phyloP scores from a whole-genome alignment of 1,140 invertebrate species.

The Drosophila elegans region DNA sequence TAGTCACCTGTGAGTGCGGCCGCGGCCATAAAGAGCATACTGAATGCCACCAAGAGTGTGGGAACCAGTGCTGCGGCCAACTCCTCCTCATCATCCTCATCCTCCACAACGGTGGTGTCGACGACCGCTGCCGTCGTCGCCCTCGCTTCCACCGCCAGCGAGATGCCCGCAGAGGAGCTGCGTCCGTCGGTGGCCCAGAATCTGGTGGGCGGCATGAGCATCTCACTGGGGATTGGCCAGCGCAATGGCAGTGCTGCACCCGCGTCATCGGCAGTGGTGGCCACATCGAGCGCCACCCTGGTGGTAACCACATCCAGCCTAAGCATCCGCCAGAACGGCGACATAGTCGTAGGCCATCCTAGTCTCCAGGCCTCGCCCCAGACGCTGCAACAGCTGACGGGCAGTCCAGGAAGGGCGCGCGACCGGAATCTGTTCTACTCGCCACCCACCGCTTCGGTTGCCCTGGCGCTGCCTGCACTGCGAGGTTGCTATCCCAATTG shows the following conservation, averaged over 20 bases:
- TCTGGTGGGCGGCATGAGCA: conserved; percentile 78
- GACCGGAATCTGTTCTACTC: conserved; percentile 84
- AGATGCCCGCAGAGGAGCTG: conserved; percentile 43
- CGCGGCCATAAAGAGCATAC: conserved; percentile 80
- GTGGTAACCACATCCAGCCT: conserved; percentile 35
- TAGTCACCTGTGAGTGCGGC: conserved; percentile 82
- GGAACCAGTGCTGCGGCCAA: conserved; percentile 59
- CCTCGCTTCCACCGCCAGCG: conserved; percentile 18
- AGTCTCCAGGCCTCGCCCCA: conserved; percentile 46
- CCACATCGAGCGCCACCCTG: conserved; percentile 21
- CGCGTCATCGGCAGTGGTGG: conserved; percentile 21
- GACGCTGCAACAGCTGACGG: conserved; percentile 81
- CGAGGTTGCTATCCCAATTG: conserved; percentile 73
- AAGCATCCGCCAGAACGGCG: conserved; percentile 50
- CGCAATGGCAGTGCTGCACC: conserved; percentile 59
- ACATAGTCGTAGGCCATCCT: conserved; percentile 20
- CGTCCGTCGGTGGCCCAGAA: conserved; percentile 72
- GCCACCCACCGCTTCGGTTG: conserved; percentile 70
- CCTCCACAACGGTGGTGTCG: conserved; percentile 17
- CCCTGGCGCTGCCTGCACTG: conserved; percentile 75
- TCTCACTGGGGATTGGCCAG: conserved; percentile 77
- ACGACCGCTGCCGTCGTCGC: conserved; percentile 10
- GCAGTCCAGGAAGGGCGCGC: conserved; percentile 82
- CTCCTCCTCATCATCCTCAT: conserved; percentile 26
- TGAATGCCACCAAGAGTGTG: conserved; percentile 82